phyloP scores from a whole-genome alignment of 1,140 invertebrate species.

The Steinernema feltiae region DNA sequence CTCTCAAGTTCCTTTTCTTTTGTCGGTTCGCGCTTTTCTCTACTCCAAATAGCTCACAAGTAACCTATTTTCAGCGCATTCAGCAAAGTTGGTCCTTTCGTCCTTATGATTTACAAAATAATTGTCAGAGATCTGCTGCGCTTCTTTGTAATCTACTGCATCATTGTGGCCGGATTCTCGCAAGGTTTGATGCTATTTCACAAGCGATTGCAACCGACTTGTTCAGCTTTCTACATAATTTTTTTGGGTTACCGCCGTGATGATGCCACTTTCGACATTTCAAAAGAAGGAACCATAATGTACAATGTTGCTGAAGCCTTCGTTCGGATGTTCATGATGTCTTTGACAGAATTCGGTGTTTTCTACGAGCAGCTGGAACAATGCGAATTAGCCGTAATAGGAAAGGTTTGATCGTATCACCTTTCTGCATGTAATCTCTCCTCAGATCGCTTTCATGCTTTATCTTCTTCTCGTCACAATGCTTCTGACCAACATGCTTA shows the following conservation, averaged over 20 bases:
- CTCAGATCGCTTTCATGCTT: constrained; percentile 78
- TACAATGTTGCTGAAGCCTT: constrained; percentile 66
- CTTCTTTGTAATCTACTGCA: constrained; percentile 89
- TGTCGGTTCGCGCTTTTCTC: constrained; percentile 68
- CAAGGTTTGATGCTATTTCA: constrained; percentile 68
- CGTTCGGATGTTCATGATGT: constrained; percentile 96
- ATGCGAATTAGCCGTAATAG: constrained; percentile 78
- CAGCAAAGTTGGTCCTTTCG: constrained; percentile 92
- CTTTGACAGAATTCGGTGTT: constrained; percentile 86
- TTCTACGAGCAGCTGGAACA: constrained; percentile 81
- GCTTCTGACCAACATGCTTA: constrained; percentile 91
- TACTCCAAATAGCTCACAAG: not conserved
- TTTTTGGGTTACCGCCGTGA: constrained; percentile 73
- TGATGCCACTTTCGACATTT: constrained; percentile 33
- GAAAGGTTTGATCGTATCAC: constrained; percentile 66
- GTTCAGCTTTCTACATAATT: constrained; percentile 81
- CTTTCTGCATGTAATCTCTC: constrained; percentile 41
- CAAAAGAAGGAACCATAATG: constrained; percentile 47
- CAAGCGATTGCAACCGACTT: too few relatives aligned
- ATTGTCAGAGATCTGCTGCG: constrained; percentile 86
- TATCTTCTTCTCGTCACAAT: constrained; percentile 94
- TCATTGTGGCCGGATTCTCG: constrained; percentile 95
- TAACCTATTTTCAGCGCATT: constrained; percentile 71
- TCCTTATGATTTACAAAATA: constrained; percentile 98
- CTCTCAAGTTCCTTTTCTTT: constrained; percentile 93